phyloP scores from a whole-genome alignment of 2,113 vertebrate species.

The Myotis davidii region DNA sequence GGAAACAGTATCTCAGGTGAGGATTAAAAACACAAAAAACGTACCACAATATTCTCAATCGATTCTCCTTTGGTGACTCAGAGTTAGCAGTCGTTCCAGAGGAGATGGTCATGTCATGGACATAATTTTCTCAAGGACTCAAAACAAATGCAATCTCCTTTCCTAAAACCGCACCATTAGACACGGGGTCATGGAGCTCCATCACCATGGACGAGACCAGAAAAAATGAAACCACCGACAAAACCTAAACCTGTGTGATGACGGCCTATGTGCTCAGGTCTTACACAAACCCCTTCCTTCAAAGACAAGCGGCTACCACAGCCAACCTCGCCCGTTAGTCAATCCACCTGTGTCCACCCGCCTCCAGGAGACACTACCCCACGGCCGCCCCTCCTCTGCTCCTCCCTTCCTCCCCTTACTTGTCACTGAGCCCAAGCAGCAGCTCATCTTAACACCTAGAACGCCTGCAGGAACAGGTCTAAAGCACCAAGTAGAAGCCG shows the following conservation, averaged over 20 bases:
- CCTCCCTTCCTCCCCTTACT: neutral
- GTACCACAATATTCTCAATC: neutral
- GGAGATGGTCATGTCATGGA: neutral
- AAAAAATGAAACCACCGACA: neutral
- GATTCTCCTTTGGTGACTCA: neutral
- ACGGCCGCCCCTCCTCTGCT: neutral
- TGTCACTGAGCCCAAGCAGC: neutral
- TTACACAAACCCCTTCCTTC: neutral
- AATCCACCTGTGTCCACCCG: neutral
- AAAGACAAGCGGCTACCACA: neutral
- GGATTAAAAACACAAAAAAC: no score
- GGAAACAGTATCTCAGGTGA: no score
- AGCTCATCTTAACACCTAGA: constrained; percentile 14
- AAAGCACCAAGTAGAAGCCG: neutral
- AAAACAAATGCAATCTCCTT: neutral
- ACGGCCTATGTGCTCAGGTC: neutral
- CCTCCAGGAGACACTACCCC: neutral
- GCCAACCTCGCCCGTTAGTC: neutral
- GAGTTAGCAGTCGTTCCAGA: constrained; percentile 37
- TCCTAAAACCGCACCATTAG: constrained; percentile 51
- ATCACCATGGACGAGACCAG: neutral
- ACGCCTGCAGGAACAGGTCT: neutral
- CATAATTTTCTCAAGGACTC: neutral
- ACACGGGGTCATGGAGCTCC: neutral
- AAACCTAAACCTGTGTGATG: constrained; percentile 10